Evolutionary conservation across 2,113 vertebrate genomes (phyloP), one percentile per base, ranked within the genome.

Genomic region (Cynopterus brachyotis): DNA sequence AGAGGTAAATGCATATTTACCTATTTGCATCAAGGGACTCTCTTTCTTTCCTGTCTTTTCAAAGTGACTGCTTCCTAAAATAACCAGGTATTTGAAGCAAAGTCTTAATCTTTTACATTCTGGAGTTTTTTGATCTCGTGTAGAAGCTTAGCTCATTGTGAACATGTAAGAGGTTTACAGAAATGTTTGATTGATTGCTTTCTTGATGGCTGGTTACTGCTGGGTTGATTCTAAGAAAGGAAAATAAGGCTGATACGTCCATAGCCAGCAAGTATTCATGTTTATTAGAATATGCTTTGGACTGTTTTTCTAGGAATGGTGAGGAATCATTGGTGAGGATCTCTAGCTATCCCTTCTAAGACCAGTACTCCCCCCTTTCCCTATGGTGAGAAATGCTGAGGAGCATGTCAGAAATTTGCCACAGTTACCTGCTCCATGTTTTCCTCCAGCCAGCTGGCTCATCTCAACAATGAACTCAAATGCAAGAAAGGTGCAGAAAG

Each of bases 11-110:
- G 47, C 4, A 1, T 82, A 75, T 75, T 88, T 81, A 62, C 30
- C 28, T 40, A 30, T 91, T 89, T 66, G 60, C 42, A 82, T 83
- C 42, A 85, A 92, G 64, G 88, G 83, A 72, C 24, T 91, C 12
- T 32, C 67, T 92, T 89, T 35, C 50, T 66, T 81, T 81, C 57
- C 47, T 73, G 16, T 95, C 37, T 91, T 57, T 94, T 86, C 47
- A 82, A 59, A 84, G 50, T 57, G 57, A 89, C 37, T 75, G 22
- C n/a, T 95, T 45, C 57, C 60, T 91, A 69, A 86, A 96, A 60
- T 78, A 90, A 6, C 11, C 64, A 82, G 42, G 35, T 90, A 42
- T 55, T n/a, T 87, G n/a, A 94, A 94, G 35, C 62, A 66, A 84
- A 89, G 32, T 80, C 70, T 81, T 87, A 20, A 80, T 95, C 19